Conservation (phyloP, 2,113 vertebrate genomes). For the Gasterosteus nipponicus region DNA sequence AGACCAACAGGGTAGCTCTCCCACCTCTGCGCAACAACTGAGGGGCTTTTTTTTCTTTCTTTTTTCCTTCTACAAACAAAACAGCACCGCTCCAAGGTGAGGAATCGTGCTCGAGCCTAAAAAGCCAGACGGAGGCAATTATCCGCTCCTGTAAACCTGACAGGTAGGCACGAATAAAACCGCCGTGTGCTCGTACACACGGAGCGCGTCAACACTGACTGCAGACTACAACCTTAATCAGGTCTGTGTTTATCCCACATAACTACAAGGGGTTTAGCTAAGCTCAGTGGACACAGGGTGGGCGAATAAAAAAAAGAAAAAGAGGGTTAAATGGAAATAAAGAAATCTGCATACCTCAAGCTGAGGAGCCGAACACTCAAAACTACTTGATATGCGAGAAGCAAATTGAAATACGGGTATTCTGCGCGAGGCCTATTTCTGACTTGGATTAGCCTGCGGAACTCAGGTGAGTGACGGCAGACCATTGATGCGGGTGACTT, state of each 20-base stretch:
- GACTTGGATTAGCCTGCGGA: conserved; percentile 39
- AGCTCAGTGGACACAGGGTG: conserved; percentile 32
- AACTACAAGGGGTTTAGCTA: conserved; percentile 60
- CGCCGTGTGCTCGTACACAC: not conserved
- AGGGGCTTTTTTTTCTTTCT: conserved; percentile 9
- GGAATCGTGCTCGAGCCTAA: conserved; percentile 49
- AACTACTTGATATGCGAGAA: conserved; percentile 55
- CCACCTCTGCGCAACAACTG: conserved; percentile 39
- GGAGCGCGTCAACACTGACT: not conserved
- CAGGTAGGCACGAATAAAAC: conserved; percentile 22
- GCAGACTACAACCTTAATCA: conserved; percentile 4
- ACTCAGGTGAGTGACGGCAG: conserved; percentile 29
- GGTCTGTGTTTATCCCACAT: conserved; percentile 16
- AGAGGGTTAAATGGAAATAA: conserved; percentile 13
- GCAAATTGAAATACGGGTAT: conserved; percentile 54
- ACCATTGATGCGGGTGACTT: conserved; percentile 60
- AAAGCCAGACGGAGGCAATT: conserved; percentile 55
- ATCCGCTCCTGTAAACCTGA: conserved; percentile 33
- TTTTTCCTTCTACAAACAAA: conserved; percentile 28
- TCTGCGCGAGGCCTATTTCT: conserved; percentile 38
- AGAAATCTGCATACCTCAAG: conserved; percentile 28
- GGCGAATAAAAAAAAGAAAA: not conserved
- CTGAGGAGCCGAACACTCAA: conserved; percentile 51
- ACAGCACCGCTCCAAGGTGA: conserved; percentile 21
- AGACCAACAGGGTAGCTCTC: conserved; percentile 41